Base-by-base conservation (phyloP, 2,888 invertebrate species). In the Drosophila fungiperda region DNA sequence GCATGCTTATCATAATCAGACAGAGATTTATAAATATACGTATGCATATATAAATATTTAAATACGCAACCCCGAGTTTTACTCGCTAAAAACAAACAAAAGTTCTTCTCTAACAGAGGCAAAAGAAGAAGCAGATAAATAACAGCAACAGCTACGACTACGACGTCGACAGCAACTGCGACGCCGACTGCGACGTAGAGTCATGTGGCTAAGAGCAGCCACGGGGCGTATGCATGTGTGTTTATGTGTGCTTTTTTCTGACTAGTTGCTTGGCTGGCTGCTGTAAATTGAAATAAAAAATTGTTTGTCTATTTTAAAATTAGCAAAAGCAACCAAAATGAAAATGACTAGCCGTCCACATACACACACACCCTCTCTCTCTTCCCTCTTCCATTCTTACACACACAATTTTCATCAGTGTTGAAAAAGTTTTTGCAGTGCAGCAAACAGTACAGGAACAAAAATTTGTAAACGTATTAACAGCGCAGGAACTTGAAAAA, bases 271-370 rank as follows among this genome's bases (percentile, higher is more conserved):
- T 23, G 53, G 57, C 59, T 73, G 62, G 77, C 68, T 76, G 77
- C 84, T 83, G 83, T 83, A 88, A 88, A 88, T 83, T 85, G 59
- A 85, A 86, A 88, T 83, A 88, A 86, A 86, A 86, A 86, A 76
- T 79, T 87, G 80, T 85, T 86, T 83, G 87, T 87, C 86, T 89
- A 86, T 87, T 87, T 87, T 87, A 87, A 87, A 87, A 87, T 87
- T 87, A 87, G 89, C 86, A 71, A 89, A 83, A 77, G 79, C 77
- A 82, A 87, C 79, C 85, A 80, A 84, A 82, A 82, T 66, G 85
- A 87, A 81, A 76, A 84, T 79, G 89, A 80, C 73, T 81, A 80
- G 80, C 71, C 81, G 75, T 75, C 75, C 74, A 50, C 63, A 55
- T 53, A 50, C 55, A 32, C 50, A 58, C 40, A n/a, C 20, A 45